Base-by-base conservation (phyloP, 2,888 invertebrate genomes). In the Podabrus alpinus region DNA sequence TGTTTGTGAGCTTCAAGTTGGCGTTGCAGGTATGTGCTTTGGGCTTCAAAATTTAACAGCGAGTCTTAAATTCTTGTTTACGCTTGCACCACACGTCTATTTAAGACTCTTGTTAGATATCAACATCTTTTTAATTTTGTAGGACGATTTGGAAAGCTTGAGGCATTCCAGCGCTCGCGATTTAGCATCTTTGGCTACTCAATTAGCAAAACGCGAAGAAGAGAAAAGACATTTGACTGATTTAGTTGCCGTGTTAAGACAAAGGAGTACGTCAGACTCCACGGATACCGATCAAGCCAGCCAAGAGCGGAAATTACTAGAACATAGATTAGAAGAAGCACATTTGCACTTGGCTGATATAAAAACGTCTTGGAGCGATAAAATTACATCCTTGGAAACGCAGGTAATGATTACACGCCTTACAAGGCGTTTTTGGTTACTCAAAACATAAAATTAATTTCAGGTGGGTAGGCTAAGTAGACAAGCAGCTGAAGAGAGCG, bases 341-440 rank as follows among this genome's bases (percentile, higher is more conserved):
- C 94, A 96, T 85, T 90, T 96, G 83, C 96, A 97, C 86, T 88
- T 97, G 29, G 93, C 94, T 0, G 96, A 97, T 83, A 95, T 97
- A 79, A 97, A 97, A 86, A 94, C 95, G 0, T 94, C 95, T 0
- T 97, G 97, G 97, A 96, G 96, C 83, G 94, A 95, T 13, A 96
- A 96, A 86, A 97, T 97, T 81, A 92, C 95, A 15, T 92, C 94
- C 0, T 88, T 97, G 60, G 97, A 97, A 86, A 95, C 95, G n/a
- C 97, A 97, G 91, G 94, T 95, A 83, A 75, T 45, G n/a, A 45
- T n/a, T n/a, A 45, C 2, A 7, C 29, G 13, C 13, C 29, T 3
- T 29, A 13, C 11, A 29, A 60, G 16, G 17, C 13, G 24, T 64
- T 17, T 15, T 25, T 64, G 10, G 15, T 21, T 13, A n/a, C 25